Base-by-base conservation (phyloP, 1,140 invertebrate genomes). In the Ephestia elutella region DNA sequence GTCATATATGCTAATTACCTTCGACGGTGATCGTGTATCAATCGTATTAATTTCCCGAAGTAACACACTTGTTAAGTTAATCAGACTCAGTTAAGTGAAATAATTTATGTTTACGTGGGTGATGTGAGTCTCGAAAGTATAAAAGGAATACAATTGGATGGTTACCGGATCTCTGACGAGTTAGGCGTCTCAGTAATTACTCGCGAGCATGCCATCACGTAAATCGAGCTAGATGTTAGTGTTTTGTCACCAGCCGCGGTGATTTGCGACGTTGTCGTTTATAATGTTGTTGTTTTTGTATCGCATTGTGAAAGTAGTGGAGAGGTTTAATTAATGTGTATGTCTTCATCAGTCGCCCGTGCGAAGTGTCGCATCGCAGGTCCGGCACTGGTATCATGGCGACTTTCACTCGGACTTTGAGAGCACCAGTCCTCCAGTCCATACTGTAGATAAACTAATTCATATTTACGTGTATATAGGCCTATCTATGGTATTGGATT, bases 1-100 rank as follows among this genome's bases (percentile, higher is more conserved):
- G 78, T 85, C 79, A 80, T 77, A 68, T 85, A 87, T 85, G 82
- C 74, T 84, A 87, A 85, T 86, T 79, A 73, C 57, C 68, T 62
- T 75, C 70, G 71, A 73, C 73, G 73, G 74, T 78, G 75, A 67
- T 75, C 71, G 59, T 48, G 59, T 60, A 56, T 53, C 50, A 50
- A 51, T 58, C 28, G 13, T 53, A 20, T 20, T 50, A 17, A 17
- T 50, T 20, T 19, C 3, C 8, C 20, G n/a, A 25, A n/a, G 11
- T 53, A 10, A 19, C 10, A 50, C 15, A 21, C 19, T 20, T 20
- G 19, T 13, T 9, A 20, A n/a, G 10, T n/a, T 53, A 25, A 53
- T 50, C 20, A 20, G 9, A 20, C 18, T 20, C 56, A 19, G 51
- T 48, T 60, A 48, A 65, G 57, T 67, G 58, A 56, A 53, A 71